Evolutionary conservation across 2,113 vertebrate genomes (phyloP).

Genomic region (Marcusenius ussheri): DNA sequence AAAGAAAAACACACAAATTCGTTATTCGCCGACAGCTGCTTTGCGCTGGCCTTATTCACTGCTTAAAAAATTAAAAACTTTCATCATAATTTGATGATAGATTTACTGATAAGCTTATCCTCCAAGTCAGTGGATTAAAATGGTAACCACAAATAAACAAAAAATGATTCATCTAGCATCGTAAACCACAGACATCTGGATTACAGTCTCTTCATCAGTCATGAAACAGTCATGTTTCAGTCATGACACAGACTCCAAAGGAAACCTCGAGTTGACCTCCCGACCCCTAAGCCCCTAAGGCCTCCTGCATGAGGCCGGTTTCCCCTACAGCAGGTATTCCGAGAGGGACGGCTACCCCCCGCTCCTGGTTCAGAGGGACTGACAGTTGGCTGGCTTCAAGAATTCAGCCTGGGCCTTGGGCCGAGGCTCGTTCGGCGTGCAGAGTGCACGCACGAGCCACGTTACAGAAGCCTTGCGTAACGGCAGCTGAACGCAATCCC

Average conservation of each 20-base stretch:
- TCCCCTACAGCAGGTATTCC: background rate
- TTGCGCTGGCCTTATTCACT: background rate
- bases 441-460: background rate
- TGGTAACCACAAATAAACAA: background rate
- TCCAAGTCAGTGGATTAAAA: background rate
- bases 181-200: background rate
- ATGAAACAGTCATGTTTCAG: background rate
- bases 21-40: background rate
- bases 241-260: background rate
- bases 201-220: background rate
- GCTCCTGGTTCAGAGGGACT: background rate
- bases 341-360: background rate
- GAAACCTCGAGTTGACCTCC: background rate
- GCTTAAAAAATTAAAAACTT: background rate
- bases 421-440: background rate
- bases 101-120: background rate
- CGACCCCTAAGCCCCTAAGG: background rate
- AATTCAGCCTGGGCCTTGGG: background rate
- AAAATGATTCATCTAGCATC: background rate
- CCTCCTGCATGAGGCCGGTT: background rate
- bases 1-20: background rate
- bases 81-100: background rate
- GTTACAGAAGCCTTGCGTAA: conserved; percentile 8
- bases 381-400: background rate
- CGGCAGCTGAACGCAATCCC: background rate